phyloP scores from a whole-genome alignment of 2,113 vertebrate genomes.

The Eretmochelys imbricata region DNA sequence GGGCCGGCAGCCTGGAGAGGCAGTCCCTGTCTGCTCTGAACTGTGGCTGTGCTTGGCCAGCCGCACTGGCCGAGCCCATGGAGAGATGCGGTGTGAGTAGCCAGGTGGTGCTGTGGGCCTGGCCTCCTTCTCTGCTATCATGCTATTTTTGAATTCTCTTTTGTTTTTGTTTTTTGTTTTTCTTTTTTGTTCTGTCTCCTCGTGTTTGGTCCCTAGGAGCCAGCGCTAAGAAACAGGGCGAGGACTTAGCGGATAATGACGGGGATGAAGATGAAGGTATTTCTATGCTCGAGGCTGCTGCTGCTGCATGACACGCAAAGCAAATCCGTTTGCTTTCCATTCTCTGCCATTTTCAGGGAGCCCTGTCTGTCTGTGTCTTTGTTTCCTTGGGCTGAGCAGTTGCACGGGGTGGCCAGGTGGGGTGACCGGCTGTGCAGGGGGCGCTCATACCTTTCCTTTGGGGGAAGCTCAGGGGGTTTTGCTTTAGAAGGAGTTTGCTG shows the following conservation, averaged over 20 bases:
- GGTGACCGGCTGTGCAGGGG: conserved; percentile 63
- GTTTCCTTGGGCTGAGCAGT: conserved; percentile 36
- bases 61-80: neutral
- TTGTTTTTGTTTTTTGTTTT: conserved; percentile 65
- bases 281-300: conserved; percentile 90
- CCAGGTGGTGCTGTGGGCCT: conserved; percentile 44
- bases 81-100: conserved; percentile 67
- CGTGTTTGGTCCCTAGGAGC: conserved; percentile 94
- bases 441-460: conserved; percentile 29
- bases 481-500: conserved; percentile 17
- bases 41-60: neutral
- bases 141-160: conserved; percentile 95
- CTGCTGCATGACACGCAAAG: conserved; percentile 88
- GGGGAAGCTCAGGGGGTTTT: conserved; percentile 26
- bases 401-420: conserved; percentile 51
- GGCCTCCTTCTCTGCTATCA: conserved; percentile 78
- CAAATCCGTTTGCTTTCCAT: conserved; percentile 56
- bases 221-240: conserved; percentile 99
- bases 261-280: conserved; percentile 99
- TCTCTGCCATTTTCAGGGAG: conserved; percentile 65
- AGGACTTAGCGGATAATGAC: conserved; percentile 99
- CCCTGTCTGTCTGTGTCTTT: conserved; percentile 50
- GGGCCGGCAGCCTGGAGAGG: neutral
- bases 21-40: neutral
- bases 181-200: conserved; percentile 83